Percentiles rank a stretch among this genome's conserved stretches.
Conservation (phyloP, 2,797 vertebrate genomes). For the Tenualosa ilisha region DNA sequence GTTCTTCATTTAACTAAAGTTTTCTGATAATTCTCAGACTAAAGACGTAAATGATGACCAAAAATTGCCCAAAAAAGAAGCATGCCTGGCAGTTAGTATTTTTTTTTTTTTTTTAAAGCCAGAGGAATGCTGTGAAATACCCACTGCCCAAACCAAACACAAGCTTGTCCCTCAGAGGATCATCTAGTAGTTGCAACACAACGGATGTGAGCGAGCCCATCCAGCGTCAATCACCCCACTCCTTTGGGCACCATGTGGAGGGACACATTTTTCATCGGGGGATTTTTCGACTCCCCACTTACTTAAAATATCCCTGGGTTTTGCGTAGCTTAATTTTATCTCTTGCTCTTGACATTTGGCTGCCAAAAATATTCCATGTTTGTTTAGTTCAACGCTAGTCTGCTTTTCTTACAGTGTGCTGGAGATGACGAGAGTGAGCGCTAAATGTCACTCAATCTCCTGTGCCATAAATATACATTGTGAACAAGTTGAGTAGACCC, state of each 20-base stretch:
- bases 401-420: background rate
- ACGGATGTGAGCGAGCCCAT: background rate
- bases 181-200: background rate
- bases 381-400: slow-evolving; percentile 7
- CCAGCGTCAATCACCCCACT: background rate
- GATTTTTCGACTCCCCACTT: background rate
- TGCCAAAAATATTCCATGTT: background rate
- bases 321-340: slow-evolving; percentile 17
- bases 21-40: background rate
- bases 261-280: background rate
- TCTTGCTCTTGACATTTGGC: slow-evolving; percentile 17
- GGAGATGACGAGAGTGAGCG: slow-evolving; percentile 17
- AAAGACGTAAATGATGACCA: background rate
- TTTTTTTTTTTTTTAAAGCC: background rate
- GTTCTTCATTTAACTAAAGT: background rate
- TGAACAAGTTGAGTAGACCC: slow-evolving; percentile 13
- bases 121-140: background rate
- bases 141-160: background rate
- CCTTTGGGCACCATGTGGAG: background rate
- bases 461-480: slow-evolving; percentile 26
- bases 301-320: slow-evolving; percentile 13
- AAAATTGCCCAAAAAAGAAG: background rate
- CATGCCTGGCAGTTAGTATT: background rate
- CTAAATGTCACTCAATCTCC: slow-evolving; percentile 22
- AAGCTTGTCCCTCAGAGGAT: background rate